Base-by-base conservation (phyloP, 2,888 invertebrate genomes). In the Rhogogaster chlorosoma region DNA sequence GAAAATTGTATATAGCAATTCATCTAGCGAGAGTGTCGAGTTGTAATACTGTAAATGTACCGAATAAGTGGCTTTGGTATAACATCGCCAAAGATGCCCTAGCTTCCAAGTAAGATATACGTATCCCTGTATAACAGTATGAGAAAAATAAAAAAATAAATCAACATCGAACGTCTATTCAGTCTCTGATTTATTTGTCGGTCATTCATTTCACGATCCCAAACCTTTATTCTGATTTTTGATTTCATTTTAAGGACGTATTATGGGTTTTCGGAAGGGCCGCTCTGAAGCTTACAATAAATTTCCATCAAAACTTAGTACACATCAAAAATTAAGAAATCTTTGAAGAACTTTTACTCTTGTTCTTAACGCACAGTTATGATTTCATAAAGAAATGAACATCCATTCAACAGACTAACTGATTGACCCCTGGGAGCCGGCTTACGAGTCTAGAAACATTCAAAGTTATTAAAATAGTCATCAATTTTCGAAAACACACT, bases 61-160 rank as follows among this genome's bases (percentile, higher is more conserved):
- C 26, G 61, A 61, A 61, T 15, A 67, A 67, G 32, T 32, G 29
- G 32, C 18, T 32, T 67, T 18, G 67, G 67, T 67, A 67, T 67
- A 67, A 32, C 67, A 67, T 67, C 67, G 67, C 32, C 67, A 32
- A 67, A 67, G 32, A 67, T 29, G 67, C 67, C 67, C 67, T 67
- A 67, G 67, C 67, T 67, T 61, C 61, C 26, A 26, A 61, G 12
- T 61, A 26, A 61, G 61, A 61, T 22, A 61, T 61, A 61, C 61
- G 61, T 61, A 26, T 61, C 61, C 32, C 18, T 67, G 67, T 67
- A 32, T 67, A 29, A 67, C 29, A 67, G 67, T 67, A 67, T 67
- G 32, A 67, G 15, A 67, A 67, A 32, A 67, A 67, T 67, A 67
- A 67, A 32, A 67, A 67, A 67, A 29, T n/a, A n/a, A n/a, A n/a